These are phyloP conservation scores for Celastrina argiolus DNA, from an alignment of 2,888 invertebrate species.

Conservation along the genomic window DNA sequence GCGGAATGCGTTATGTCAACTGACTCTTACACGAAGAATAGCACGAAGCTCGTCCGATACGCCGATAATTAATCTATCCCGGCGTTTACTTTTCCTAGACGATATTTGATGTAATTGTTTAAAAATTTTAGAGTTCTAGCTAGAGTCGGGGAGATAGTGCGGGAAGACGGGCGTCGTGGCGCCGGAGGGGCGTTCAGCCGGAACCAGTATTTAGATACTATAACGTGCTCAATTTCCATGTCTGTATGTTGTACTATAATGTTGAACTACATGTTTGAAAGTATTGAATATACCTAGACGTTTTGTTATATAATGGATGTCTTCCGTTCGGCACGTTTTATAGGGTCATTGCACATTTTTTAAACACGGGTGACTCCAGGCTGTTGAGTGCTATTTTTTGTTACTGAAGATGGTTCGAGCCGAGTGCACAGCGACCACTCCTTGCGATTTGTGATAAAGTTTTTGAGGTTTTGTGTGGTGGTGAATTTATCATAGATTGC, in stretches of 20 bases:
- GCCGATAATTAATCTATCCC: background rate
- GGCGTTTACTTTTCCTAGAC: conserved; percentile 8
- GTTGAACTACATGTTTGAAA: conserved; percentile 65
- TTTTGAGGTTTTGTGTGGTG: conserved; percentile 58
- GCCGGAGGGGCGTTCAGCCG: background rate
- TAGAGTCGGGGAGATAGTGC: background rate
- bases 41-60: background rate
- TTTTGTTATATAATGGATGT: conserved; percentile 90
- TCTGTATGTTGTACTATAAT: conserved; percentile 70
- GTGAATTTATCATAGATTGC: conserved; percentile 59
- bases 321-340: conserved; percentile 77
- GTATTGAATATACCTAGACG: conserved; percentile 71
- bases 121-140: background rate
- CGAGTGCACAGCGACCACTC: conserved; percentile 72
- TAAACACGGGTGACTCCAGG: conserved; percentile 39
- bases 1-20: conserved; percentile 1
- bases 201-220: conserved; percentile 64
- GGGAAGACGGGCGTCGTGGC: background rate
- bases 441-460: conserved; percentile 71
- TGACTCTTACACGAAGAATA: background rate
- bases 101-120: conserved; percentile 9
- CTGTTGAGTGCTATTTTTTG: conserved; percentile 44
- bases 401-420: conserved; percentile 44
- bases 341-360: conserved; percentile 70
- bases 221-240: conserved; percentile 74